These are phyloP conservation scores for Ormyrus thymus DNA, from an alignment of 2,888 invertebrate genomes.

Conservation along the genomic window DNA sequence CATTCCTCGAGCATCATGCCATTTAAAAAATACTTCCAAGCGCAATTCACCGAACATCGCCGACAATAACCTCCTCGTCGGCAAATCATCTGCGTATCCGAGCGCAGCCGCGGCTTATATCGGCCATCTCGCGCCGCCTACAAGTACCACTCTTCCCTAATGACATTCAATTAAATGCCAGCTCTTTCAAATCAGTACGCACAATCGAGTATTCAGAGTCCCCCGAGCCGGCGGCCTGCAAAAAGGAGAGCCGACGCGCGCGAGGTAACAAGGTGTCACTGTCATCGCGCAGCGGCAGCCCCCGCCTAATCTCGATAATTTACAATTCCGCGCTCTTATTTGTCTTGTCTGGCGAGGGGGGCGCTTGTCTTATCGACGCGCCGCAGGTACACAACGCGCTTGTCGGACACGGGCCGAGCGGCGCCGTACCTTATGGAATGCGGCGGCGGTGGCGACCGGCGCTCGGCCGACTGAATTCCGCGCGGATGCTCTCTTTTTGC, in stretches of 20 bases:
- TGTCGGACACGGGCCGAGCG: slow-evolving; percentile 53
- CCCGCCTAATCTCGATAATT: slow-evolving; percentile 52
- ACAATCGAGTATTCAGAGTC: not conserved
- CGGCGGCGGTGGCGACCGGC: not conserved
- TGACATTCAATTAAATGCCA: not conserved
- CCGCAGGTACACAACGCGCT: slow-evolving; percentile 20
- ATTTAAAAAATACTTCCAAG: no score
- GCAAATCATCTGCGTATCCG: no score
- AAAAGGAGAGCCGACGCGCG: no score
- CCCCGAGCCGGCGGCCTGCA: not conserved
- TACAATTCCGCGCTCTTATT: slow-evolving; percentile 44
- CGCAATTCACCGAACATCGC: no score
- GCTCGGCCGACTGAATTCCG: slow-evolving; percentile 12
- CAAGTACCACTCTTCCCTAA: not conserved
- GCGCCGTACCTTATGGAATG: slow-evolving; percentile 52
- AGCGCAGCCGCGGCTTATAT: no score
- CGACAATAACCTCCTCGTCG: no score
- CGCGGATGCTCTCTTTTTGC: slow-evolving; percentile 36
- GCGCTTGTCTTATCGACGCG: slow-evolving; percentile 47
- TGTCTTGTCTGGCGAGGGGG: slow-evolving; percentile 22
- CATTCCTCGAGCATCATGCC: no score
- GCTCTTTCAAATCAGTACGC: not conserved
- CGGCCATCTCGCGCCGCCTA: no score
- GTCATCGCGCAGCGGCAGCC: slow-evolving; percentile 15
- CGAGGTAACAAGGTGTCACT: slow-evolving; percentile 44